Base-by-base conservation (phyloP, 35 echinoderm and acorn worm species). In the Holothuria glaberrima region DNA sequence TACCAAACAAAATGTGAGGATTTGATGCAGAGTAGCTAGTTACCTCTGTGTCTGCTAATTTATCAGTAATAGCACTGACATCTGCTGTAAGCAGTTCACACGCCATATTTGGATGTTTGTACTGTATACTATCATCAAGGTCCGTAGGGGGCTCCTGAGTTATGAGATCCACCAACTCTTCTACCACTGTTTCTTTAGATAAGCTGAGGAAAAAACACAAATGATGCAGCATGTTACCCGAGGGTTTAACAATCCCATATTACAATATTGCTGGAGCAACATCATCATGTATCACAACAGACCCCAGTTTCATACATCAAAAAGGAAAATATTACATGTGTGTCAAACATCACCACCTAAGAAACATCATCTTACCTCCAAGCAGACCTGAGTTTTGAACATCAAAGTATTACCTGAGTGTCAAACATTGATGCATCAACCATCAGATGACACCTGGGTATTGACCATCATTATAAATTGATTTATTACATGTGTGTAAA, bases 21-120 rank as follows among this genome's bases (percentile, higher is more conserved):
- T 41, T n/a, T n/a, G 7, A 41, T 41, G 36, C 36, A 41, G 7
- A 41, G 2, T 41, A 41, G 36, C 58, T 54, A 71, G 80, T 91
- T 89, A 99, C 93, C 85, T 99, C 93, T 36, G 91, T 95, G 48
- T 99, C 93, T 66, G 93, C 97, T 63, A 99, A 72, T 86, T 95
- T 99, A 83, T 99, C 97, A 52, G 82, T 91, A 36, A 99, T 99
- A 58, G 88, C 84, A 38, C 67, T 87, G 28, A 99, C 90, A 57
- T 99, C 97, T 0, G 97, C 83, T 74, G 97, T 95, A 13, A 99
- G 90, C 27, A 99, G 82, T 86, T 99, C 97, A 89, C 97, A 99
- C 21, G 97, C 97, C 91, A 93, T 94, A 67, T 99, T 99, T 24
- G 97, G 91, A 81, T 99, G 94, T 83, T 93, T 99, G 78, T 99